Evolutionary conservation across 1,140 invertebrate species (phyloP).

Genomic region (Lycorma delicatula): DNA sequence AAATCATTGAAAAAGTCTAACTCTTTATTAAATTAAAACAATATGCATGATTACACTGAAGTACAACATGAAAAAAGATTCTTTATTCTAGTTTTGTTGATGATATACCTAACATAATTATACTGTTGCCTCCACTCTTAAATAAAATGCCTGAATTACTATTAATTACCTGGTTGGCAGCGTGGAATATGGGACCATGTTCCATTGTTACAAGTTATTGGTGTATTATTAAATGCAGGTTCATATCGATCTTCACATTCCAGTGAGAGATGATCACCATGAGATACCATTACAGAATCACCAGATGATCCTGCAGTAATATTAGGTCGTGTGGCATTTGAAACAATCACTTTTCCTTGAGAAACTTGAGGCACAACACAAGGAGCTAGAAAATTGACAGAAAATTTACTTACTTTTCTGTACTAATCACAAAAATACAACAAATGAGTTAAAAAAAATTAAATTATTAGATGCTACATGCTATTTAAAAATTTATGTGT

Average conservation of each 20-base stretch:
- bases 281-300: constrained; percentile 52
- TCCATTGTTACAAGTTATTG: constrained; percentile 84
- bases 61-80: too few relatives aligned
- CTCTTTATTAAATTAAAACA: too few relatives aligned
- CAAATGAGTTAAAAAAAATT: too few relatives aligned
- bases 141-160: too few relatives aligned
- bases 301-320: constrained; percentile 8
- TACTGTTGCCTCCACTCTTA: too few relatives aligned
- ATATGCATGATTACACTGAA: too few relatives aligned
- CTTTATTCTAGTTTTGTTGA: too few relatives aligned
- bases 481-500: too few relatives aligned
- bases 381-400: constrained; percentile 55
- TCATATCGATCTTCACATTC: constrained; percentile 83
- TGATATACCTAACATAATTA: too few relatives aligned
- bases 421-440: not conserved
- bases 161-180: constrained; percentile 77
- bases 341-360: constrained; percentile 58
- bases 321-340: constrained; percentile 18
- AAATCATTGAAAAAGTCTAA: too few relatives aligned
- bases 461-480: too few relatives aligned
- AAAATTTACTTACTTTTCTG: too few relatives aligned
- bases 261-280: constrained; percentile 76
- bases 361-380: constrained; percentile 83
- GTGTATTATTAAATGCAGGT: constrained; percentile 61
- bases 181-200: constrained; percentile 90